A percentile compares a stretch with the other conserved stretches of the same genome.
Evolutionary conservation across 2,113 vertebrate species (phyloP).

Genomic region (Myrmecobius fasciatus): DNA sequence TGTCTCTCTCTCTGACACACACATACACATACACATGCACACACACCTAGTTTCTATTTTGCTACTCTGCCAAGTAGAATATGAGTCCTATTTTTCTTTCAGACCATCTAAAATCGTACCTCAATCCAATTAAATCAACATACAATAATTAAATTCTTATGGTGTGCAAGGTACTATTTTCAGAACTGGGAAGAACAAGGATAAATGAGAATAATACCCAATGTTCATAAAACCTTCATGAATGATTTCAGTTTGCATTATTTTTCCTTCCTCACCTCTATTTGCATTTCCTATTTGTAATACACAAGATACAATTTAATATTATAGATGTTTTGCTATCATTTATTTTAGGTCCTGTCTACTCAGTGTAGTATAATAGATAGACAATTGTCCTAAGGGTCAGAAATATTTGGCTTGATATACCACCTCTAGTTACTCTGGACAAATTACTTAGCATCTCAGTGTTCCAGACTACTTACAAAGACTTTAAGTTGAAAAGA

Average conservation of each 20-base stretch:
- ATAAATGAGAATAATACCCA: neutral
- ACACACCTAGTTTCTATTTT: neutral
- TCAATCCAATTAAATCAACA: neutral
- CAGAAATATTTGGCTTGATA: neutral
- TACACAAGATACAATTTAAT: neutral
- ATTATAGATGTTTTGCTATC: neutral
- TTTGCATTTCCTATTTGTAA: neutral
- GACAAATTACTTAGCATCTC: too few relatives aligned
- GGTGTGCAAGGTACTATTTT: neutral
- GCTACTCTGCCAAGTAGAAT: neutral
- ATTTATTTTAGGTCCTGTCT: neutral
- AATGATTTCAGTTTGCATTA: neutral
- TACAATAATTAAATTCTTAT: neutral
- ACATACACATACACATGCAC: too few relatives aligned
- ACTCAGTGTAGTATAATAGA: neutral
- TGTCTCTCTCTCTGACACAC: too few relatives aligned
- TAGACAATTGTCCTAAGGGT: neutral
- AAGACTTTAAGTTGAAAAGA: too few relatives aligned
- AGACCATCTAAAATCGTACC: neutral
- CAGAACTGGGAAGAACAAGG: neutral
- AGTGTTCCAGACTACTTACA: neutral
- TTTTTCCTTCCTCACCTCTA: neutral
- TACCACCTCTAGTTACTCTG: too few relatives aligned
- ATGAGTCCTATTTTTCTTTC: neutral
- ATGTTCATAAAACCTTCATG: neutral